Conservation (phyloP, 2,797 vertebrate genomes). For the Champsocephalus gunnari region DNA sequence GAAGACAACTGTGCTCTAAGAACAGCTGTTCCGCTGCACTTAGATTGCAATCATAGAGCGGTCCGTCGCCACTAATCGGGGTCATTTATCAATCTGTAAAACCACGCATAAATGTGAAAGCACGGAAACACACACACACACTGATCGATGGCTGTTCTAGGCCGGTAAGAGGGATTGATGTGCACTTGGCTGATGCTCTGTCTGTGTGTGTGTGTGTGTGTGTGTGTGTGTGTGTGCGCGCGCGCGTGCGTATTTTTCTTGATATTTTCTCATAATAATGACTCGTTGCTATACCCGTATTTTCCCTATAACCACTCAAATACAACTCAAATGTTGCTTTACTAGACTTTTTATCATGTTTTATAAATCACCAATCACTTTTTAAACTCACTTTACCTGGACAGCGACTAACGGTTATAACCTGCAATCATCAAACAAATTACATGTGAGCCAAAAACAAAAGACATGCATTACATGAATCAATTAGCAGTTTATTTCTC, state of each 20-base stretch:
- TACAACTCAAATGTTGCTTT: too few relatives aligned
- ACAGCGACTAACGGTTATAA: too few relatives aligned
- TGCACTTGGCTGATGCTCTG: constrained; percentile 44
- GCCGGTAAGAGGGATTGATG: constrained; percentile 73
- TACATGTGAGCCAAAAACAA: too few relatives aligned
- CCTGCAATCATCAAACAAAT: too few relatives aligned
- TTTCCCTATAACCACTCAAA: too few relatives aligned
- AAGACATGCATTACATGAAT: too few relatives aligned
- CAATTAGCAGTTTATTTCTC: too few relatives aligned
- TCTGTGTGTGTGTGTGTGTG: constrained; percentile 29
- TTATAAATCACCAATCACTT: too few relatives aligned
- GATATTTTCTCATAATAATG: too few relatives aligned
- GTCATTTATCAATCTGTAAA: constrained; percentile 81
- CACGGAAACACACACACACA: constrained; percentile 29
- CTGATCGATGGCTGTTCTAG: constrained; percentile 70
- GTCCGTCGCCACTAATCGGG: constrained; percentile 82
- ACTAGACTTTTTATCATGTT: too few relatives aligned
- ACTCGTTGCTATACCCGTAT: too few relatives aligned
- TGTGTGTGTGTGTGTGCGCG: not conserved
- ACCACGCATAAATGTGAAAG: constrained; percentile 57
- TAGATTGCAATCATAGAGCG: constrained; percentile 80
- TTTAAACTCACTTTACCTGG: too few relatives aligned
- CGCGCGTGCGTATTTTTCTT: not conserved
- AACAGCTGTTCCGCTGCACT: constrained; percentile 75
- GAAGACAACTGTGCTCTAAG: constrained; percentile 70